Percentiles rank a stretch among this genome's conserved stretches.
phyloP scores from a whole-genome alignment of 2,113 vertebrate genomes.

The Gasterosteus aculeatus region DNA sequence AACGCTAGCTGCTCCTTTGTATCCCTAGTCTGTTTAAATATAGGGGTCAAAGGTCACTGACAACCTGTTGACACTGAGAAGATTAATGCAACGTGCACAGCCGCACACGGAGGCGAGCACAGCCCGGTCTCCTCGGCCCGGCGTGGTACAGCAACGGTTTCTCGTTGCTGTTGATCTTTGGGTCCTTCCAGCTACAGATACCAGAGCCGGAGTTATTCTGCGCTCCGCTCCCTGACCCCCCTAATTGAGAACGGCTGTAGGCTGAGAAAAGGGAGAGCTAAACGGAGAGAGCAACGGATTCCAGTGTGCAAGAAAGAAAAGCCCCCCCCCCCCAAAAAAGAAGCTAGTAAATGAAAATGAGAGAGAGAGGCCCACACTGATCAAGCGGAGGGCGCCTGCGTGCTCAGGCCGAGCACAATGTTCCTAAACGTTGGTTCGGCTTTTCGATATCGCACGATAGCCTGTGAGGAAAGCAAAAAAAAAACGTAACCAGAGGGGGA shows the following conservation, averaged over 20 bases:
- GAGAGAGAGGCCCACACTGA: conserved; percentile 17
- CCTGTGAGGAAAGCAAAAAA: conserved; percentile 16
- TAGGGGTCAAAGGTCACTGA: conserved; percentile 63
- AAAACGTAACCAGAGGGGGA: conserved; percentile 45
- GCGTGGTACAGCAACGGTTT: conserved; percentile 58
- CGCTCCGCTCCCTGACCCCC: conserved; percentile 73
- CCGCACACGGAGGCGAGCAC: conserved; percentile 21
- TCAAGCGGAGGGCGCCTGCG: conserved; percentile 30
- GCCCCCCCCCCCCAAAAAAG: too few relatives aligned
- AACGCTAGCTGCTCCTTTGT: conserved; percentile 53
- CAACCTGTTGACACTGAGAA: conserved; percentile 68
- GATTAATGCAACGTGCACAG: conserved; percentile 59
- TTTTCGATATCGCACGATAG: conserved; percentile 26
- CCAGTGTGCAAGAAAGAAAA: conserved; percentile 11
- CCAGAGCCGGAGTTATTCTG: conserved; percentile 76
- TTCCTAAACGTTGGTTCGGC: not conserved
- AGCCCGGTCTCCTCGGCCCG: conserved; percentile 37
- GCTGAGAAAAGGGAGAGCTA: conserved; percentile 46
- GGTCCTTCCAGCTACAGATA: conserved; percentile 72
- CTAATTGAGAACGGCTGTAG: conserved; percentile 83
- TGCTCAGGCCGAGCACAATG: conserved; percentile 43
- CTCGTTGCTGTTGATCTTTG: conserved; percentile 64
- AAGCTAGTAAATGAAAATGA: too few relatives aligned
- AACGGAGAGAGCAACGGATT: conserved; percentile 44
- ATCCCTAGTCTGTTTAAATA: conserved; percentile 48